Conservation (phyloP, 1,140 invertebrate species). For the Lucilia sericata region DNA sequence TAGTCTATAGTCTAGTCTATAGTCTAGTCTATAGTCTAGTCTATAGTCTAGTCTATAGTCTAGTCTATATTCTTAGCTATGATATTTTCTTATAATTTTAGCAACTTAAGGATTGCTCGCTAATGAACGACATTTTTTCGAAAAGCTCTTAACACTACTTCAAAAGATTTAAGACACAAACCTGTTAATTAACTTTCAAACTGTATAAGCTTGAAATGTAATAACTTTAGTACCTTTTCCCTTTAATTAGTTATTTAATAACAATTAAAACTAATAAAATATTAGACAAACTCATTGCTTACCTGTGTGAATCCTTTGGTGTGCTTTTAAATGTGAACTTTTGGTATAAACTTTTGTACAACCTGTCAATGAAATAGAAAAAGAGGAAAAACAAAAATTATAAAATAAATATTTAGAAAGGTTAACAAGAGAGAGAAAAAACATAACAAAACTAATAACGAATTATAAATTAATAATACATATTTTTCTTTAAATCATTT, state of each 20-base stretch:
- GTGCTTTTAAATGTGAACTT: slow-evolving; percentile 98
- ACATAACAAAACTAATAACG: neutral
- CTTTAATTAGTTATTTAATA: neutral
- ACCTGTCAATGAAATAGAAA: slow-evolving; percentile 74
- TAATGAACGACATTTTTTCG: too few species aligned
- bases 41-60: too few species aligned
- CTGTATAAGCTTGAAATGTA: too few species aligned
- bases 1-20: too few species aligned
- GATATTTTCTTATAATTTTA: too few species aligned
- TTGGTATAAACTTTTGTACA: slow-evolving; percentile 99
- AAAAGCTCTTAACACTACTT: too few species aligned
- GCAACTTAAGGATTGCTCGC: too few species aligned
- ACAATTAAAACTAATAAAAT: neutral
- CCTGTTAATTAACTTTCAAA: neutral
- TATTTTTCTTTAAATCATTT: neutral
- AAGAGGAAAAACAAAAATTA: slow-evolving; percentile 45
- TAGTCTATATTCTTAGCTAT: too few species aligned
- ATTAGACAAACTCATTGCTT: slow-evolving; percentile 62
- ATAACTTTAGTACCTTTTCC: neutral
- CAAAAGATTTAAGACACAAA: slow-evolving; percentile 35
- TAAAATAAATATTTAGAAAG: slow-evolving; percentile 16
- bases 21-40: too few species aligned
- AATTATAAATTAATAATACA: slow-evolving; percentile 34
- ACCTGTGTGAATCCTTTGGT: slow-evolving; percentile 98
- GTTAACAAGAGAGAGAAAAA: slow-evolving; percentile 34